Conservation (phyloP, 23 tunicate species). For the Trididemnum clinides region DNA sequence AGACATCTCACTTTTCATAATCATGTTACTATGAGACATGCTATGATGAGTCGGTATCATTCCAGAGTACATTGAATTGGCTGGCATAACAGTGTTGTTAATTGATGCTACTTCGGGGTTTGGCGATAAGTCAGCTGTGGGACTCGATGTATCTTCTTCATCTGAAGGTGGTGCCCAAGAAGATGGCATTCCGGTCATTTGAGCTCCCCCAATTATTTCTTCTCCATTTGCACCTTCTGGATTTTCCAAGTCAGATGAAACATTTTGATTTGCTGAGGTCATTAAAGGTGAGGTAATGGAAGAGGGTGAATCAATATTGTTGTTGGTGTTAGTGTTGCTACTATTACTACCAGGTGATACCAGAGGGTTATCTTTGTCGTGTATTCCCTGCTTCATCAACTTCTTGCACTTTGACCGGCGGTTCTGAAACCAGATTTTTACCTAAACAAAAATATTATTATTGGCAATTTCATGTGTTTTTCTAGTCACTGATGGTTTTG, state of each 20-base stretch:
- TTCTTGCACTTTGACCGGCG: constrained; percentile 98
- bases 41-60: constrained; percentile 44
- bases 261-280: constrained; percentile 40
- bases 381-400: constrained; percentile 91
- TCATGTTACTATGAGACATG: constrained; percentile 48
- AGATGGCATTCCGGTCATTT: background rate
- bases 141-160: constrained; percentile 66
- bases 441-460: constrained; percentile 33
- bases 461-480: background rate
- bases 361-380: constrained; percentile 91
- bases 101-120: constrained; percentile 78
- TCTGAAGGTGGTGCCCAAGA: constrained; percentile 75
- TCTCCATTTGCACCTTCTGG: constrained; percentile 45
- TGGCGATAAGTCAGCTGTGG: constrained; percentile 64
- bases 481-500: too few species aligned
- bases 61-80: constrained; percentile 42
- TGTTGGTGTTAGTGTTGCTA: constrained; percentile 74
- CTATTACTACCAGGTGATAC: constrained; percentile 78
- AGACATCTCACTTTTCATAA: constrained; percentile 82
- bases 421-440: constrained; percentile 98
- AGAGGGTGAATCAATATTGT: constrained; percentile 74
- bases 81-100: background rate
- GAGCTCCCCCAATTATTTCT: constrained; percentile 5
- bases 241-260: constrained; percentile 55
- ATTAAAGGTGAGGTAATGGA: constrained; percentile 87